Base-by-base conservation (phyloP, 2,797 vertebrate species). In the Tenualosa ilisha region DNA sequence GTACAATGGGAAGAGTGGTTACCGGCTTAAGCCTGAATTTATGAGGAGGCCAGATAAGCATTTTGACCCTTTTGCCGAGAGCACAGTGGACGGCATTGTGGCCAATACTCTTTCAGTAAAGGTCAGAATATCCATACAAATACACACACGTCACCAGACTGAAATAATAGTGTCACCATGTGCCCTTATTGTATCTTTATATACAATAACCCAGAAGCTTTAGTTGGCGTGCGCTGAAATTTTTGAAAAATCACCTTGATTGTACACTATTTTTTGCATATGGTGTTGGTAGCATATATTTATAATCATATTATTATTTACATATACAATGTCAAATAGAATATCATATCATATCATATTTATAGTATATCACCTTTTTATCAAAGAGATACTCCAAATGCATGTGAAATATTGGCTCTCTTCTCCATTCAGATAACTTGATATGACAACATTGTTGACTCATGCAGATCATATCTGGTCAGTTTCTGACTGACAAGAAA, bases 401-500 rank as follows among this genome's bases (percentile, higher is more conserved):
- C 37, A 40, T 20, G 13, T 3, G 68, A 40, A 37, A 31, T 31
- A 65, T 12, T 65, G 24, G 63, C 61, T 37, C 68, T 75, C 13
- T 6, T 13, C 31, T 40, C 9, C 31, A 75, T 40, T 40, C 31
- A 75, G 46, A 46, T 7, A 46, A 46, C 46, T 46, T 46, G 7
- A 46, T 31, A 75, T 20, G 68, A 75, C 15, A 40, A 40, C 31
- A 17, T 20, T 17, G 12, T 17, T 40, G 37, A 17, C 37, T 37
- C 65, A 89, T 88, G 84, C 87, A 97, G 97, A 96, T 97, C 26
- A 97, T 97, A 93, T 97, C 97, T 63, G 97, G 97, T 59, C 97
- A 97, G 87, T 97, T 97, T 90, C 95, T 97, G 87, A 97, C 96
- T 72, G 97, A 97, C 90, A 97, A 97, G 91, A 97, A 97, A 93